phyloP scores from a whole-genome alignment of 2,797 vertebrate species.

The Phylloscopus collybita region DNA sequence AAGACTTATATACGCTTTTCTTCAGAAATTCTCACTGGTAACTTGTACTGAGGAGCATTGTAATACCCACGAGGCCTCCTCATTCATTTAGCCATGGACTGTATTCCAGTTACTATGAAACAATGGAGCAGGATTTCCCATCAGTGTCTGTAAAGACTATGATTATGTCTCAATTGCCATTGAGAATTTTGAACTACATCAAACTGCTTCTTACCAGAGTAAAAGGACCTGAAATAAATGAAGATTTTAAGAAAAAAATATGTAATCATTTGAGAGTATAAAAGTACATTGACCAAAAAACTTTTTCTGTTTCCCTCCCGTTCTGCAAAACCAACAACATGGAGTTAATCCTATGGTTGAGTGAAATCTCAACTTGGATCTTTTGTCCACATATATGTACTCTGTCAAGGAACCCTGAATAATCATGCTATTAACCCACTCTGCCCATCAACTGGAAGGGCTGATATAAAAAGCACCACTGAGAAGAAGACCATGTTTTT shows the following conservation, averaged over 20 bases:
- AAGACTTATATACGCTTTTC: neutral
- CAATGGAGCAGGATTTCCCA: neutral
- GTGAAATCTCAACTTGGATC: conserved; percentile 21
- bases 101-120: neutral
- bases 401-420: neutral
- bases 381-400: neutral
- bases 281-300: neutral
- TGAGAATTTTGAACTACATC: neutral
- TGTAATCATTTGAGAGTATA: conserved; percentile 27
- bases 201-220: conserved; percentile 38
- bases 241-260: conserved; percentile 21
- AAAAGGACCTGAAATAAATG: conserved; percentile 34
- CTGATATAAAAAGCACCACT: neutral
- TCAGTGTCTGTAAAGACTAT: neutral
- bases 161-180: neutral
- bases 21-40: conserved; percentile 33
- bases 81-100: conserved; percentile 18
- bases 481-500: conserved; percentile 6
- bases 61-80: conserved; percentile 6
- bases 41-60: neutral
- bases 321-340: neutral
- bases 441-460: conserved; percentile 14
- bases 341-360: neutral
- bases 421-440: neutral
- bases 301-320: neutral